A percentile compares a stretch with the other conserved stretches of the same genome.
Evolutionary conservation across 2,888 invertebrate species (phyloP).

Genomic region (Tholera decimalis): DNA sequence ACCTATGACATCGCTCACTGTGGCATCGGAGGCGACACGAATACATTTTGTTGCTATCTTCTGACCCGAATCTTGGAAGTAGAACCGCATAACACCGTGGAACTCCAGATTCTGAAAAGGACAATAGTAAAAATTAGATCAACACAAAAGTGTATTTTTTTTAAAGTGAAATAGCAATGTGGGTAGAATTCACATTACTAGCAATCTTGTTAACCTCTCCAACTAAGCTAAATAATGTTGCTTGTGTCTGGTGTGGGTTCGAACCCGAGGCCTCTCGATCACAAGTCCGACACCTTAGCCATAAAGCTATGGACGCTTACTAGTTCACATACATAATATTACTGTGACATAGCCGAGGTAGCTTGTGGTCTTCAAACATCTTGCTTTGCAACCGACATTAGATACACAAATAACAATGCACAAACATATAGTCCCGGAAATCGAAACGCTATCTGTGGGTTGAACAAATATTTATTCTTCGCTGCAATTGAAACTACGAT

Average conservation of each 20-base stretch:
- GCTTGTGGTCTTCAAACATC: background rate
- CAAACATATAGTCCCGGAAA: constrained; percentile 18
- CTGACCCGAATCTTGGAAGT: constrained; percentile 99
- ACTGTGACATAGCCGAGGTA: background rate
- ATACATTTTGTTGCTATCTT: constrained; percentile 99
- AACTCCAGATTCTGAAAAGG: constrained; percentile 97
- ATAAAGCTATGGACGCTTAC: no score
- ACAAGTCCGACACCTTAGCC: background rate
- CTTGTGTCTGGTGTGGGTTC: no score
- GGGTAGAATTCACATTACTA: no score
- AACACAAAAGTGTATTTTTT: no score
- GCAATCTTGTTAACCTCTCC: no score
- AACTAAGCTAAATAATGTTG: no score
- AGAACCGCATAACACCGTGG: constrained; percentile 99
- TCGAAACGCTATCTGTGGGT: constrained; percentile 24
- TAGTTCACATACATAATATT: no score
- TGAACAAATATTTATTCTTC: constrained; percentile 33
- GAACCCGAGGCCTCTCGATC: no score
- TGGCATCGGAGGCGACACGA: constrained; percentile 98
- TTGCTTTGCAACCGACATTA: background rate
- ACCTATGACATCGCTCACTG: constrained; percentile 98
- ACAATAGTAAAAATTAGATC: constrained; percentile 11
- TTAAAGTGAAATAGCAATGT: no score
- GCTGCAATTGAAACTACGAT: constrained; percentile 25
- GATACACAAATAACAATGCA: constrained; percentile 10